Evolutionary conservation across 2,113 vertebrate species (phyloP).

Genomic region (Notechis scutatus): DNA sequence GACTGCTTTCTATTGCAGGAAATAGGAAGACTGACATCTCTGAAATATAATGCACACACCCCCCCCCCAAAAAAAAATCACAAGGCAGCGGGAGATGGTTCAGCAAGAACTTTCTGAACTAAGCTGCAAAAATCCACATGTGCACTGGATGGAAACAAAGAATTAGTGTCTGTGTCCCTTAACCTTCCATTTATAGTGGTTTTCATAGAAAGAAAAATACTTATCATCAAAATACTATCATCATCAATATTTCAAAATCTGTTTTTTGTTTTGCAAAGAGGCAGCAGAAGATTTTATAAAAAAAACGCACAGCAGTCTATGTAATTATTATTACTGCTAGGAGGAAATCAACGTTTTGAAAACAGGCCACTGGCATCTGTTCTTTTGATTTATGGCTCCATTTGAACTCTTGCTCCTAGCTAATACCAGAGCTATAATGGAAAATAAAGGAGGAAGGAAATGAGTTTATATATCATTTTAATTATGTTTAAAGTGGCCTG

Average conservation of each 20-base stretch:
- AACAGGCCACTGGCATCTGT: not conserved
- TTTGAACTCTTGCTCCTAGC: rapidly evolving
- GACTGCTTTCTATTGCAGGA: too few relatives aligned
- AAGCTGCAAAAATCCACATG: not conserved
- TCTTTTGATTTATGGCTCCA: not conserved
- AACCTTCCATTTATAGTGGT: not conserved
- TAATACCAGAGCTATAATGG: not conserved
- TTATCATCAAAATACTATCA: not conserved
- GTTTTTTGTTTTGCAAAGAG: not conserved
- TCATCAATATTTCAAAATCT: not conserved
- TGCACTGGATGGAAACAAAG: not conserved
- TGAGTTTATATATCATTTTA: rapidly evolving
- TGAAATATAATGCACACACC: not conserved
- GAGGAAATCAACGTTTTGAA: rapidly evolving
- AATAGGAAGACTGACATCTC: not conserved
- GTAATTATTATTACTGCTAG: rapidly evolving
- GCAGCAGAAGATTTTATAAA: rapidly evolving
- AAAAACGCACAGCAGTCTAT: rapidly evolving
- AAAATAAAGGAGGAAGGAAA: not conserved
- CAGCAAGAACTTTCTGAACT: not conserved
- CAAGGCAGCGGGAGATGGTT: not conserved
- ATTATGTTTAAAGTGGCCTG: constrained; percentile 1
- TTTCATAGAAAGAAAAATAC: not conserved
- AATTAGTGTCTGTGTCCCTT: not conserved
- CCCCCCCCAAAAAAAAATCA: not conserved